Evolutionary conservation across 2,888 invertebrate genomes (phyloP).

Genomic region (Cotesia congregata): DNA sequence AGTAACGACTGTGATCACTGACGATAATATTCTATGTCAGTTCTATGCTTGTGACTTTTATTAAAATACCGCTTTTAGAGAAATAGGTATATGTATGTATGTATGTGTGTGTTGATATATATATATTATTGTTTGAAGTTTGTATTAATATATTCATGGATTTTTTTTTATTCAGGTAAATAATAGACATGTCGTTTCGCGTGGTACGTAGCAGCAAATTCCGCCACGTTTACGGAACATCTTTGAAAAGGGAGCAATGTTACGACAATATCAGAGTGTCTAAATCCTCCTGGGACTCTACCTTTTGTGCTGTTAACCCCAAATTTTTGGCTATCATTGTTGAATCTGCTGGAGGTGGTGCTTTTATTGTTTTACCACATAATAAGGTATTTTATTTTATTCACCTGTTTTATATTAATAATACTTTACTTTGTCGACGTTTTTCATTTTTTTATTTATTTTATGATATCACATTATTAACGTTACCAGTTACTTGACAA

Average conservation of each 20-base stretch:
- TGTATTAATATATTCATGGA: background rate
- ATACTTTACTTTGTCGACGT: too few species aligned
- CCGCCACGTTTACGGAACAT: conserved; percentile 95
- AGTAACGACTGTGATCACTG: background rate
- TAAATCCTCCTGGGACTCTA: conserved; percentile 98
- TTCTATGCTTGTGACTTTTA: background rate
- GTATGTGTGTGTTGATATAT: conserved; percentile 35
- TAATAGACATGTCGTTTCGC: conserved; percentile 87
- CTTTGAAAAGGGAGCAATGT: conserved; percentile 94
- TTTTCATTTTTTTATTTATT: too few species aligned
- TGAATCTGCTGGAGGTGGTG: conserved; percentile 96
- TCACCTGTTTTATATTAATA: background rate
- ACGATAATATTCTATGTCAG: background rate
- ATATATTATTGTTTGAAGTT: conserved; percentile 8
- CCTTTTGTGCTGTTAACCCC: conserved; percentile 98
- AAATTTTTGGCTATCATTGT: conserved; percentile 98
- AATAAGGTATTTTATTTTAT: conserved; percentile 77
- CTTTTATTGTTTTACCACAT: conserved; percentile 94
- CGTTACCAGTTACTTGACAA: too few species aligned
- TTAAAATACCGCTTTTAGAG: background rate
- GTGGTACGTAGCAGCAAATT: conserved; percentile 98
- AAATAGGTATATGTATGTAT: background rate
- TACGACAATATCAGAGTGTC: conserved; percentile 98
- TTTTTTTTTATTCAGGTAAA: conserved; percentile 42
- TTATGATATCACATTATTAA: too few species aligned